phyloP scores from a whole-genome alignment of 2,888 invertebrate species.

The Platycnemis pennipes region DNA sequence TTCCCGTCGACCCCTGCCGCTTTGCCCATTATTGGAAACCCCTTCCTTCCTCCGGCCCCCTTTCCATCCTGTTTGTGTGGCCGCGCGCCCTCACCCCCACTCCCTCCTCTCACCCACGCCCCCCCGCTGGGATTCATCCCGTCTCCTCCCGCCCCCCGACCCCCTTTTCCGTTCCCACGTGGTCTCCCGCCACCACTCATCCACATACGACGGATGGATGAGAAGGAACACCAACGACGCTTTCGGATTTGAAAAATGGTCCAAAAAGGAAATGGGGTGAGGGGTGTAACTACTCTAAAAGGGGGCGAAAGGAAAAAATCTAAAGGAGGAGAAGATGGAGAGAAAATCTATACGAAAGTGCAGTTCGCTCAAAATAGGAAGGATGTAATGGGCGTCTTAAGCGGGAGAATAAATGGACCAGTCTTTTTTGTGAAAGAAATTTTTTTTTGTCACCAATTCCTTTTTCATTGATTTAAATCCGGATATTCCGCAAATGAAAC shows the following conservation, averaged over 20 bases:
- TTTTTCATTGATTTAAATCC: too few relatives aligned
- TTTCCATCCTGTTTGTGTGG: background rate
- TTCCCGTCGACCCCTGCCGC: slow-evolving; percentile 60
- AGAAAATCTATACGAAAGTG: background rate
- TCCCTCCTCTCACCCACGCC: background rate
- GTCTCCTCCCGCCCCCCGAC: background rate
- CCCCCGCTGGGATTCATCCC: slow-evolving; percentile 23
- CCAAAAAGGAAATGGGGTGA: slow-evolving; percentile 40
- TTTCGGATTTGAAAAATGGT: slow-evolving; percentile 65
- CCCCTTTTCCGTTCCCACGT: background rate
- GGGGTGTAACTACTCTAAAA: background rate
- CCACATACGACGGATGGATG: slow-evolving; percentile 62
- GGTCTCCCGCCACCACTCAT: slow-evolving; percentile 16
- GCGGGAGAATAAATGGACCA: background rate
- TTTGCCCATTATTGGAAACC: slow-evolving; percentile 66
- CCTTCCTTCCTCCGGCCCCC: background rate
- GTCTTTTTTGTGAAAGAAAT: background rate
- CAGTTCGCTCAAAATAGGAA: background rate
- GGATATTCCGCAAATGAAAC: too few relatives aligned
- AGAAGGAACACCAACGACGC: slow-evolving; percentile 44
- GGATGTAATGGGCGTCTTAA: background rate
- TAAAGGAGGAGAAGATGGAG: background rate
- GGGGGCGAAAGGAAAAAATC: background rate
- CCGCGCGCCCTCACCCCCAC: background rate
- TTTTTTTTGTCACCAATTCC: too few relatives aligned